Evolutionary conservation across 1,140 invertebrate genomes (phyloP).

Genomic region (Tetramorium alpestre): DNA sequence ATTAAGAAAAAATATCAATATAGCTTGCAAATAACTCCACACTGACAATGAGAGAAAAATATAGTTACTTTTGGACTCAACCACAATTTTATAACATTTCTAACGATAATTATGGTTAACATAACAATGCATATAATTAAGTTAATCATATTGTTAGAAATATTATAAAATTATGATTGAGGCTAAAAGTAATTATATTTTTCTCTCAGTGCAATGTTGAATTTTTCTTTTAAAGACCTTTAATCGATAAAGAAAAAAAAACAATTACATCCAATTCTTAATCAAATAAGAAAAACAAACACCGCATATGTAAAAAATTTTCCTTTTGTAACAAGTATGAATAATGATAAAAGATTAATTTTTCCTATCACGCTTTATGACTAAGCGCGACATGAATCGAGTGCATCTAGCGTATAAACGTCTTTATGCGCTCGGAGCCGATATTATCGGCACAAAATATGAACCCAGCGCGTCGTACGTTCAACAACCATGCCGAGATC

Average conservation of each 20-base stretch:
- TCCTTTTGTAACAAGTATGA: not conserved
- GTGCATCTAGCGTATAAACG: not conserved
- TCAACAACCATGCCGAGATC: not conserved
- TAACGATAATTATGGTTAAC: too few species aligned
- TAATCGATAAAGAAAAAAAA: not conserved
- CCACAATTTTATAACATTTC: too few species aligned
- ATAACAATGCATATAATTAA: too few species aligned
- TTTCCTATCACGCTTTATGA: not conserved
- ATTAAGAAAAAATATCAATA: too few species aligned
- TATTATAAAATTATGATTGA: too few species aligned
- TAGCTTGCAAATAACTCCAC: too few species aligned
- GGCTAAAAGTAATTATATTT: too few species aligned
- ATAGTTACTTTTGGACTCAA: too few species aligned
- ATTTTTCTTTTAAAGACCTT: not conserved
- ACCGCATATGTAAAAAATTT: not conserved
- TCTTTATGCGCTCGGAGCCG: not conserved
- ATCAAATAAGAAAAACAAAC: not conserved
- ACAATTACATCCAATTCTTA: not conserved
- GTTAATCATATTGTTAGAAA: too few species aligned
- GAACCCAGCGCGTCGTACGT: not conserved
- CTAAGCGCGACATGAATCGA: not conserved
- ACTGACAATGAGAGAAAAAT: too few species aligned
- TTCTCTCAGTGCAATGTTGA: too few species aligned
- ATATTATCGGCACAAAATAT: constrained; percentile 1
- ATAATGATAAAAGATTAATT: not conserved